Base-by-base conservation (phyloP, 2,888 invertebrate genomes). In the Morpho helenor region DNA sequence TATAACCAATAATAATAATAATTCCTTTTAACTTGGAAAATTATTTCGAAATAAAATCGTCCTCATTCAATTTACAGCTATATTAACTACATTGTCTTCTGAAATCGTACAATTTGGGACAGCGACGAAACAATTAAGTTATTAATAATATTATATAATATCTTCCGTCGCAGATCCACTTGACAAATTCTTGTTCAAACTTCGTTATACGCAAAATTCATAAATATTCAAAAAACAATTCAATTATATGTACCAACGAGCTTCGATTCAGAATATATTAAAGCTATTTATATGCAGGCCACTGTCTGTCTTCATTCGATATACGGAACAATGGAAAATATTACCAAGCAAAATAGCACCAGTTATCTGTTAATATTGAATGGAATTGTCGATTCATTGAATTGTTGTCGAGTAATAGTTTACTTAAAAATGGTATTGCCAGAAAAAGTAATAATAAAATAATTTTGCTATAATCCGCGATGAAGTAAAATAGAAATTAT, bases 141-240 rank as follows among this genome's bases (percentile, higher is more conserved):
- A 8, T 9, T 45, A 45, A 52, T 40, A 45, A 52, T 10, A 31
- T 52, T 52, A 46, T 16, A 39, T 39, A 45, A 39, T 52, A 7
- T 45, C 31, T 40, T 10, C 3, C 45, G 45, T 8, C 45, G 51
- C 4, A 42, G 23, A 51, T 51, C 31, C 43, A 31, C 31, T 39
- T 23, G 39, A 16, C 45, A 40, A 45, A 55, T 55, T 50, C 16
- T 49, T 9, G n/a, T 16, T 31, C 10, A 45, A 62, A 62, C 54
- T 62, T 56, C 7, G 49, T 52, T 49, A 7, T 16, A 40, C 10
- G 52, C 47, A 31, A 63, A 65, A 65, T 66, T 67, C 65, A 69
- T 68, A 68, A 70, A 66, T 68, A 71, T 71, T 68, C 66, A 66
- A 53, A 65, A 55, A 64, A 68, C 66, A 69, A 71, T 67, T 64